phyloP scores from a whole-genome alignment of 2,797 vertebrate species.

The Hypotaenidia okinawae region DNA sequence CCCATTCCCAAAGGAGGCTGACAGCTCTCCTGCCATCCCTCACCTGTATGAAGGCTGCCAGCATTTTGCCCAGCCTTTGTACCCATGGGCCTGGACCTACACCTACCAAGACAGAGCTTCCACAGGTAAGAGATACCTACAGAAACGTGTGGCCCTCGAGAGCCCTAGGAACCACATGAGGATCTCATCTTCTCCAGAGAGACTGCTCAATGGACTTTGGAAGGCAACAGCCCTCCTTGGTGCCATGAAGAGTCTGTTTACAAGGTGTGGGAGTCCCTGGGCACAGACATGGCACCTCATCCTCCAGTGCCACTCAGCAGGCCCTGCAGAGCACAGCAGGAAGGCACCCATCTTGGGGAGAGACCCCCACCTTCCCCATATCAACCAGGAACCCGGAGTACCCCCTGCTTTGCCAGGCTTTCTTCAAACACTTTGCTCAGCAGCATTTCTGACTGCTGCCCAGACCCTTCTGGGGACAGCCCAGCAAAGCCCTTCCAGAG shows the following conservation, averaged over 20 bases:
- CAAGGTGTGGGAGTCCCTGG: neutral
- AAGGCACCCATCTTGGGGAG: neutral
- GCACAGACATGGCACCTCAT: neutral
- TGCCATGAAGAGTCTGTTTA: neutral
- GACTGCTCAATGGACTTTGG: neutral
- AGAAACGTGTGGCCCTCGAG: neutral
- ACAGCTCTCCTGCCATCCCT: neutral
- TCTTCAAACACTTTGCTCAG: neutral
- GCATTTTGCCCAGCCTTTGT: neutral
- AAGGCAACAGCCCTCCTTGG: neutral
- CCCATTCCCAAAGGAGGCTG: neutral
- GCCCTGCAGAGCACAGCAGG: neutral
- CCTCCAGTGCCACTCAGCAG: neutral
- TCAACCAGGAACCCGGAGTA: neutral
- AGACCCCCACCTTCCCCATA: neutral
- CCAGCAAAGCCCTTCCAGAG: neutral
- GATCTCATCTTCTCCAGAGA: neutral
- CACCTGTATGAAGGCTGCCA: neutral
- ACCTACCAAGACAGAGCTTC: neutral
- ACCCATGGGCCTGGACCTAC: neutral
- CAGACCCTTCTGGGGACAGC: neutral
- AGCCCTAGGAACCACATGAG: neutral
- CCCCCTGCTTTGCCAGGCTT: neutral
- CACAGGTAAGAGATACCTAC: neutral
- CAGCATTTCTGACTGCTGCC: neutral